Conservation (phyloP, 35 echinoderm and acorn worm genomes). For the Hemicentrotus pulcherrimus region DNA sequence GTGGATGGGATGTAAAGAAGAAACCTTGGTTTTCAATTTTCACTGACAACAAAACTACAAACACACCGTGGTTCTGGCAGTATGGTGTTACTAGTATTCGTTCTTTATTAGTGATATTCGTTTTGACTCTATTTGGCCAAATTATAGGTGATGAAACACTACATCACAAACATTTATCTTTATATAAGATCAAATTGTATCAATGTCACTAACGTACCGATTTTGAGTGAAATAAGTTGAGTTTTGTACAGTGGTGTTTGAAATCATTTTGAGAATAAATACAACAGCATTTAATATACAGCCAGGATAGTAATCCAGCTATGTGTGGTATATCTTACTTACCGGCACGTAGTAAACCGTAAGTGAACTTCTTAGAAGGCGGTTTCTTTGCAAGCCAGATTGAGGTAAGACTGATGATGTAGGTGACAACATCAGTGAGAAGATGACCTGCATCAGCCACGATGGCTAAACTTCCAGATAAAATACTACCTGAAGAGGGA, state of each 20-base stretch:
- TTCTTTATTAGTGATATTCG: neutral
- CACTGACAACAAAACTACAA: neutral
- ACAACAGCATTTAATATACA: too few relatives aligned
- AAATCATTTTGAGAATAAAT: too few relatives aligned
- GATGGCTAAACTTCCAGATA: slow-evolving; percentile 70
- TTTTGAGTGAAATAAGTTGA: too few relatives aligned
- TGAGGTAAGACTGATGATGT: slow-evolving; percentile 60
- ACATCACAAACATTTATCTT: too few relatives aligned
- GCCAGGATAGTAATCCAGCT: too few relatives aligned
- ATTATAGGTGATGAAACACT: too few relatives aligned
- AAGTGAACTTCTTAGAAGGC: slow-evolving; percentile 55
- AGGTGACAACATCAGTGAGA: slow-evolving; percentile 64
- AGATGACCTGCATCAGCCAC: slow-evolving; percentile 77
- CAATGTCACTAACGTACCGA: too few relatives aligned
- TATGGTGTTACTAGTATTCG: too few relatives aligned
- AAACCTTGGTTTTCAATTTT: neutral
- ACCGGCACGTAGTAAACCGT: slow-evolving; percentile 74
- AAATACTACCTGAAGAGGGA: slow-evolving; percentile 51
- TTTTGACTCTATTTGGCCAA: too few relatives aligned
- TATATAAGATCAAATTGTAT: too few relatives aligned
- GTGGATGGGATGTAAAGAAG: too few relatives aligned
- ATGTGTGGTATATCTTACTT: neutral
- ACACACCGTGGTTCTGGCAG: neutral
- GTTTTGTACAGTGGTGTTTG: too few relatives aligned
- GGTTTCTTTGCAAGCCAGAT: slow-evolving; percentile 58